Evolutionary conservation across 1,140 invertebrate genomes (phyloP).

Genomic region (Diabrotica virgifera): DNA sequence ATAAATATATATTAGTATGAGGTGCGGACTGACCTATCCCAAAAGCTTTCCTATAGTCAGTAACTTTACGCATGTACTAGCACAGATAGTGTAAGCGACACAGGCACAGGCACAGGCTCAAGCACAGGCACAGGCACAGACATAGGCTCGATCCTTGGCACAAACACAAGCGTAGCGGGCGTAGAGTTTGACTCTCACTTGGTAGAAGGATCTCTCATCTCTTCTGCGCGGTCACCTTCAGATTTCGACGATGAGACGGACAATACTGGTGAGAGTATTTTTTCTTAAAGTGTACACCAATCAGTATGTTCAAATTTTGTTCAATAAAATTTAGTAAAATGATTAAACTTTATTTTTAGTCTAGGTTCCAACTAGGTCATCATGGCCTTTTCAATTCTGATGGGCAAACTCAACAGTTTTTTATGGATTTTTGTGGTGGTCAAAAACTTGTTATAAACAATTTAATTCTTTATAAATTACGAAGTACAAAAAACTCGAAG

Average conservation of each 20-base stretch:
- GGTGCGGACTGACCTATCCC: not conserved
- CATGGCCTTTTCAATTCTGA: too few species aligned
- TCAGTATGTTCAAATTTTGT: not conserved
- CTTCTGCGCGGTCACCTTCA: constrained; percentile 39
- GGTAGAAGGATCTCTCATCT: constrained; percentile 48
- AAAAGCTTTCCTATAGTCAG: constrained; percentile 23
- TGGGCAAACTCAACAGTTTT: too few species aligned
- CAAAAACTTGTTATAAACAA: too few species aligned
- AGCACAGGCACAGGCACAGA: constrained; percentile 42
- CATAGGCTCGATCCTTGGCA: constrained; percentile 42
- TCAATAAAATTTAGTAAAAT: too few species aligned
- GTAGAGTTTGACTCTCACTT: constrained; percentile 39
- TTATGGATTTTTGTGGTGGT: too few species aligned
- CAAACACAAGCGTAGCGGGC: constrained; percentile 42
- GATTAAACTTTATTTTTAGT: too few species aligned
- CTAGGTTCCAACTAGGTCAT: too few species aligned
- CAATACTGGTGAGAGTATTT: constrained; percentile 42
- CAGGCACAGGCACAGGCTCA: constrained; percentile 40
- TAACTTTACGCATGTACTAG: constrained; percentile 42
- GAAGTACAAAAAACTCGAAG: too few species aligned
- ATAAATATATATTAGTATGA: too few species aligned
- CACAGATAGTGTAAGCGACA: constrained; percentile 40
- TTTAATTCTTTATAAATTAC: too few species aligned
- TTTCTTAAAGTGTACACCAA: constrained; percentile 25
- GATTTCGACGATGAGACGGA: constrained; percentile 44